Conservation (phyloP, 2,888 invertebrate genomes). For the Catocala sponsa region DNA sequence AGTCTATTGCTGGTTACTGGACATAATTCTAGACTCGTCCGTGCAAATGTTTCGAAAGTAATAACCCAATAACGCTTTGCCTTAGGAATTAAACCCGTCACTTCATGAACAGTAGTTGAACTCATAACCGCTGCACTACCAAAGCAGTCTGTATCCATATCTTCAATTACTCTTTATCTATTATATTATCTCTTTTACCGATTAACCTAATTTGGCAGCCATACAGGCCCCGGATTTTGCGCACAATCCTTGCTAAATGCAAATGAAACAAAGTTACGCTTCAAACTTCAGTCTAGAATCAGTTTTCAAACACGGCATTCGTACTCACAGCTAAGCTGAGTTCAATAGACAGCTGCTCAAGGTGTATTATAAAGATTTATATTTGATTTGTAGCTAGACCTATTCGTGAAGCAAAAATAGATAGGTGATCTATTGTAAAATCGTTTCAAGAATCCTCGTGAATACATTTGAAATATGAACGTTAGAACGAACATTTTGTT, state of each 20-base stretch:
- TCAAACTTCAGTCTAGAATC: constrained; percentile 37
- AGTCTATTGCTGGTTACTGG: too few species aligned
- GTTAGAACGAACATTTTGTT: too few species aligned
- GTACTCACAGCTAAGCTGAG: constrained; percentile 30
- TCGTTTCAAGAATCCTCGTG: too few species aligned
- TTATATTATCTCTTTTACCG: constrained; percentile 9
- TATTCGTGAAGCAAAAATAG: too few species aligned
- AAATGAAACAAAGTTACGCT: constrained; percentile 50
- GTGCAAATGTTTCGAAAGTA: too few species aligned
- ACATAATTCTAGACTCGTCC: too few species aligned
- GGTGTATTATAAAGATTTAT: not conserved
- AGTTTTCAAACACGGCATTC: constrained; percentile 29
- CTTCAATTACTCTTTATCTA: not conserved
- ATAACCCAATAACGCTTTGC: too few species aligned
- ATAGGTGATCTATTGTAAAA: too few species aligned
- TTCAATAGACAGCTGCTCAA: constrained; percentile 31
- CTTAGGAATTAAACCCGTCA: too few species aligned
- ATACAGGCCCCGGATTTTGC: constrained; percentile 34
- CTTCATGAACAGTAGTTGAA: too few species aligned
- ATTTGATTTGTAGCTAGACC: not conserved
- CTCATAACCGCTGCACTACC: too few species aligned
- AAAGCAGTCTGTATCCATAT: not conserved
- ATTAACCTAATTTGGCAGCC: constrained; percentile 28
- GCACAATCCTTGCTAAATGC: constrained; percentile 45
- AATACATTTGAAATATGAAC: too few species aligned